Percentiles rank a stretch among this genome's conserved stretches.
These are phyloP conservation scores for Perca fluviatilis DNA, from an alignment of 2,113 vertebrate species.

Conservation along the genomic window DNA sequence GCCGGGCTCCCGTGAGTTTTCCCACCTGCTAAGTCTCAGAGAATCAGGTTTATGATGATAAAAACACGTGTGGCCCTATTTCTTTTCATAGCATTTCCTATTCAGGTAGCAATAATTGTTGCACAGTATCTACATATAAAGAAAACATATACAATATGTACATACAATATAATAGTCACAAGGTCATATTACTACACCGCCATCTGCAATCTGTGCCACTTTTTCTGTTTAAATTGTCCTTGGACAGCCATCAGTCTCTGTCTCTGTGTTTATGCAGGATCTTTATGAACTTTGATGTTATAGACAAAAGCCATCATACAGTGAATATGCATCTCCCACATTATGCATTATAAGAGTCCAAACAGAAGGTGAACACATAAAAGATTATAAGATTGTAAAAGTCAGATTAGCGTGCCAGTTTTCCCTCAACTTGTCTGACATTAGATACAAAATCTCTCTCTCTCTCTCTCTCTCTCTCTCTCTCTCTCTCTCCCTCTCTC, in stretches of 20 bases:
- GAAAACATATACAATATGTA: too few species aligned
- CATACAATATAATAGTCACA: not conserved
- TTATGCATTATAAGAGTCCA: slow-evolving; percentile 19
- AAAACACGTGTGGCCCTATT: too few species aligned
- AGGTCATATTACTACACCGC: not conserved
- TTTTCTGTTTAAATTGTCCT: slow-evolving; percentile 7
- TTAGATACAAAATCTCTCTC: slow-evolving; percentile 32
- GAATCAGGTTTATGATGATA: too few species aligned
- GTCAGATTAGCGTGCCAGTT: slow-evolving; percentile 24
- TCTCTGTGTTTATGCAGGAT: slow-evolving; percentile 10
- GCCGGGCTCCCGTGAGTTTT: slow-evolving; percentile 74
- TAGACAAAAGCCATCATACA: not conserved
- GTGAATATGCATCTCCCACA: not conserved
- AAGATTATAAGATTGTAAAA: slow-evolving; percentile 34
- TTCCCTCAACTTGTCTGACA: slow-evolving; percentile 25
- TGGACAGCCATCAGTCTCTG: slow-evolving; percentile 7
- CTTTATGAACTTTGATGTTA: slow-evolving; percentile 30
- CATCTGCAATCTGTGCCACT: not conserved
- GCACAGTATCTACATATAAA: not conserved
- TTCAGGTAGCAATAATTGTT: not conserved
- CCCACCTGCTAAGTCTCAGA: not conserved
- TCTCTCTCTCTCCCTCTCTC: slow-evolving; percentile 5
- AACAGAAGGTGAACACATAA: slow-evolving; percentile 14
- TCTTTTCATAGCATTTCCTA: not conserved
- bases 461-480: slow-evolving; percentile 3